Conservation (phyloP, 2,888 invertebrate genomes). For the Drosophila recens region DNA sequence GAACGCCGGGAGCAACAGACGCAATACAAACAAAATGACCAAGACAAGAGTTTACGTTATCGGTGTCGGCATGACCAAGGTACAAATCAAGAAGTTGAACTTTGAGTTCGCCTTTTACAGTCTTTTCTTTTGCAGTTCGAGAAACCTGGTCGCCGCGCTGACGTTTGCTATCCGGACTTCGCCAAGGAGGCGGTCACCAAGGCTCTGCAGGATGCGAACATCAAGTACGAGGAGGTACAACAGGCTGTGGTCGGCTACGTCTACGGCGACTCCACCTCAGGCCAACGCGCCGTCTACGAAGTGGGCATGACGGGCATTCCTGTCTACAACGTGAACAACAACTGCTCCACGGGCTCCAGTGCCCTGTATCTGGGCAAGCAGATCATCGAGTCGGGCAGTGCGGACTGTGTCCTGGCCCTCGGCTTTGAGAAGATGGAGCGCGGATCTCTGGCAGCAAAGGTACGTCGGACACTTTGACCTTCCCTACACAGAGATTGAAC, state of each 20-base stretch:
- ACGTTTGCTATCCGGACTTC: constrained; percentile 97
- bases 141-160: constrained; percentile 93
- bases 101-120: constrained; percentile 40
- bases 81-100: constrained; percentile 80
- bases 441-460: constrained; percentile 93
- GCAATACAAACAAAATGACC: constrained; percentile 68
- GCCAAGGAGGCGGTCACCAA: constrained; percentile 96
- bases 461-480: constrained; percentile 63
- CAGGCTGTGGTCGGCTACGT: constrained; percentile 97
- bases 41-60: constrained; percentile 91
- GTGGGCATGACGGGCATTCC: constrained; percentile 98
- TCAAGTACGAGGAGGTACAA: constrained; percentile 91
- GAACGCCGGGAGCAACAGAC: constrained; percentile 10
- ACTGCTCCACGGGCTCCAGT: constrained; percentile 98
- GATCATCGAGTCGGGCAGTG: constrained; percentile 93
- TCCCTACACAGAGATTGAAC: too few species aligned
- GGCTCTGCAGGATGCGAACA: constrained; percentile 93
- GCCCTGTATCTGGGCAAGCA: constrained; percentile 96
- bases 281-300: constrained; percentile 97
- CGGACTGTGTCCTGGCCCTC: constrained; percentile 95
- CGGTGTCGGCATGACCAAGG: constrained; percentile 99
- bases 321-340: constrained; percentile 99
- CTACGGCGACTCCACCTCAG: constrained; percentile 96
- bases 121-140: constrained; percentile 89
- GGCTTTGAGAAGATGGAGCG: constrained; percentile 99